A percentile compares a stretch with the other conserved stretches of the same genome.
These are phyloP conservation scores for Calliphora vicina DNA, from an alignment of 1,140 invertebrate species.

Conservation along the genomic window DNA sequence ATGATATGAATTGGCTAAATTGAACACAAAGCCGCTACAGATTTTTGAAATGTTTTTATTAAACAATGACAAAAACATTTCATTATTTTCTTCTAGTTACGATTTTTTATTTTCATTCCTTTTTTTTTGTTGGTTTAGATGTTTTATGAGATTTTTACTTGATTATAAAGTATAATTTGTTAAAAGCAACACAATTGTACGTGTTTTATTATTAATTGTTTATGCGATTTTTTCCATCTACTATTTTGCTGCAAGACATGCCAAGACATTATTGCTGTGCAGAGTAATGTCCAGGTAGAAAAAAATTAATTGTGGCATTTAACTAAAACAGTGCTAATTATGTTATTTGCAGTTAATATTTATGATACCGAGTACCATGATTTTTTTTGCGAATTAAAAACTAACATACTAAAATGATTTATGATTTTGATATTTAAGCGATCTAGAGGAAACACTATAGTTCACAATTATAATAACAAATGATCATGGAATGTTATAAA, in stretches of 20 bases:
- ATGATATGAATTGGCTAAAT: background rate
- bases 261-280: no score
- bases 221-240: background rate
- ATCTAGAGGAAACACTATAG: no score
- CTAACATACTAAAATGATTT: background rate
- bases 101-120: background rate
- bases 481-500: no score
- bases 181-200: background rate
- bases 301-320: slow-evolving; percentile 10
- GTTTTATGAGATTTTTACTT: background rate
- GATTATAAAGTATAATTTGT: slow-evolving; percentile 16
- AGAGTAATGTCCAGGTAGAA: background rate
- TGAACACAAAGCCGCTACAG: background rate
- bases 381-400: background rate
- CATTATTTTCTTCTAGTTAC: background rate
- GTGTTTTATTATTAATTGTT: slow-evolving; percentile 17
- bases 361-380: background rate
- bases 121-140: background rate
- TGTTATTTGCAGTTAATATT: slow-evolving; percentile 2
- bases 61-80: background rate
- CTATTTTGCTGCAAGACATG: background rate
- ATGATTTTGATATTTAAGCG: background rate
- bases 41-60: background rate
- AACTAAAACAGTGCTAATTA: slow-evolving; percentile 5
- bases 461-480: no score